A percentile compares a stretch with the other conserved stretches of the same genome.
phyloP scores from a whole-genome alignment of 2,113 vertebrate genomes.

The Ahaetulla prasina region DNA sequence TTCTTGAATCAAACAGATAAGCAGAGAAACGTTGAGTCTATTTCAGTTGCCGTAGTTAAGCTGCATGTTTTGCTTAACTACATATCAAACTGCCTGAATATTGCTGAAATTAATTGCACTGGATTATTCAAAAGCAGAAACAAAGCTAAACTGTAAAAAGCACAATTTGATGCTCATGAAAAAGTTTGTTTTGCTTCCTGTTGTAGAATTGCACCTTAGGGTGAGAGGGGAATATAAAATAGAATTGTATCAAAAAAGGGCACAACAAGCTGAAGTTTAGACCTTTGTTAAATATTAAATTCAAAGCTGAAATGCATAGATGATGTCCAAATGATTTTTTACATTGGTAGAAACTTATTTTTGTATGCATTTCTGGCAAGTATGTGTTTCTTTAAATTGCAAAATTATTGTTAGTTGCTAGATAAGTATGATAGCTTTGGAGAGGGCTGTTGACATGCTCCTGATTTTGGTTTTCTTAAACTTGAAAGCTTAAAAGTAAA shows the following conservation, averaged over 20 bases:
- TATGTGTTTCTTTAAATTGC: neutral
- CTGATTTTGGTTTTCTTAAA: conserved; percentile 1
- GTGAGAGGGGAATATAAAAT: neutral
- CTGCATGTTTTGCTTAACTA: neutral
- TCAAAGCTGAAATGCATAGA: neutral
- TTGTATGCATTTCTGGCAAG: neutral
- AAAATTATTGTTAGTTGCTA: neutral
- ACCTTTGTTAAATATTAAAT: neutral
- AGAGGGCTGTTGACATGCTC: neutral
- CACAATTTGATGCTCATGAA: neutral
- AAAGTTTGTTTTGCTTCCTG: neutral
- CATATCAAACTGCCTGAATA: neutral
- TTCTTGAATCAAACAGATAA: neutral
- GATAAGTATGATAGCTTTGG: neutral
- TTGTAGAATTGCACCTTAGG: no score
- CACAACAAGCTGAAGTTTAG: neutral
- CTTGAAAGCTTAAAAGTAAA: neutral
- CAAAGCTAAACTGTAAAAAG: neutral
- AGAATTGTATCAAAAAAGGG: neutral
- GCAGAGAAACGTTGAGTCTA: neutral
- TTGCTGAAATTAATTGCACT: neutral
- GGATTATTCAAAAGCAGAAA: neutral
- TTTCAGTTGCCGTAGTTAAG: neutral
- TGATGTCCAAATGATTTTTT: neutral
- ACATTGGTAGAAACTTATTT: neutral